phyloP scores from a whole-genome alignment of 2,797 vertebrate species.

The Coendou prehensilis region DNA sequence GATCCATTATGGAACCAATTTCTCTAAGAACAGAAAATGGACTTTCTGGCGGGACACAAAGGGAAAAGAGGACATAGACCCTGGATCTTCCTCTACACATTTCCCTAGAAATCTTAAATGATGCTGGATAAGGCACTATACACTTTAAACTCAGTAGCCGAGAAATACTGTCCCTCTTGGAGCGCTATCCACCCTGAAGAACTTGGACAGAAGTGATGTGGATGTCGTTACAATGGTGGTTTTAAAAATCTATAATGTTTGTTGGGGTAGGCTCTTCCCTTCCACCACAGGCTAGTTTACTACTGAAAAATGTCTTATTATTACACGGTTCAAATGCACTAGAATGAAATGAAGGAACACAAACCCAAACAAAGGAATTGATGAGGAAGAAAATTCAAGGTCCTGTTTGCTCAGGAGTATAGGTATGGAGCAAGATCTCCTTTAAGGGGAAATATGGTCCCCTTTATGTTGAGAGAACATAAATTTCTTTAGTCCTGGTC shows the following conservation, averaged over 20 bases:
- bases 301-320: not conserved
- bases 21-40: slow-evolving; percentile 30
- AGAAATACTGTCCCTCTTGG: not conserved
- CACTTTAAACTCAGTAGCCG: not conserved
- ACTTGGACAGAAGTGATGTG: not conserved
- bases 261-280: not conserved
- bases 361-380: not conserved
- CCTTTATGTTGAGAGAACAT: not conserved
- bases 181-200: not conserved
- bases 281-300: not conserved
- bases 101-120: slow-evolving; percentile 13
- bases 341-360: not conserved
- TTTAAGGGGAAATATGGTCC: slow-evolving; percentile 2
- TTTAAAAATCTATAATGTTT: slow-evolving; percentile 12
- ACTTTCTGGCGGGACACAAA: slow-evolving; percentile 5
- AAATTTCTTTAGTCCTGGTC: not conserved
- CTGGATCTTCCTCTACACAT: not conserved
- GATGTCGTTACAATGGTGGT: not conserved
- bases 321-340: slow-evolving; percentile 15
- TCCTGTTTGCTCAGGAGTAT: not conserved
- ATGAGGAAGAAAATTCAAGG: slow-evolving; percentile 54
- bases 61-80: not conserved
- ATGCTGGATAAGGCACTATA: not conserved
- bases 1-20: not conserved
- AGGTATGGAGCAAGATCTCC: not conserved